A percentile compares a stretch with the other conserved stretches of the same genome.
Evolutionary conservation across 1,140 invertebrate species (phyloP).

Genomic region (Zelostemma sp.): DNA sequence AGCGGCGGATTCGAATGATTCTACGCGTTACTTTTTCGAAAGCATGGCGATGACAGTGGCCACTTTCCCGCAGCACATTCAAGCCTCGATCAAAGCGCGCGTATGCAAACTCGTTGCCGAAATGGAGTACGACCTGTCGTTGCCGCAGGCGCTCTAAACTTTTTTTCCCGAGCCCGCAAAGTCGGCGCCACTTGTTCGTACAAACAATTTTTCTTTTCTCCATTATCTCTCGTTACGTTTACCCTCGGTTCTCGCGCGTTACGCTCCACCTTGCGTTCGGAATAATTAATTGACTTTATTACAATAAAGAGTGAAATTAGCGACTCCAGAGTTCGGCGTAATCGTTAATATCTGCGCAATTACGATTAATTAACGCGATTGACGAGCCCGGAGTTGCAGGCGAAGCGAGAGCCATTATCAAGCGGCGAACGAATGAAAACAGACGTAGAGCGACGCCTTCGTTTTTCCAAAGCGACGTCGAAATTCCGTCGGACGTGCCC

Average conservation of each 20-base stretch:
- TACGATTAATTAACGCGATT: no score
- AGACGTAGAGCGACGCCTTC: slow-evolving; percentile 22
- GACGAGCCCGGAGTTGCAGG: no score
- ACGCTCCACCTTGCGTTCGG: no score
- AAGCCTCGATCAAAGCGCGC: slow-evolving; percentile 43
- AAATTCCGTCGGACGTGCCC: slow-evolving; percentile 38
- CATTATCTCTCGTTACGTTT: background rate
- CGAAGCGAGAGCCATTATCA: no score
- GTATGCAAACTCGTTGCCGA: slow-evolving; percentile 47
- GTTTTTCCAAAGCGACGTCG: slow-evolving; percentile 21
- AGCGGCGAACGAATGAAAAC: no score
- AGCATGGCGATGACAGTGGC: slow-evolving; percentile 51
- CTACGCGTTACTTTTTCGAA: slow-evolving; percentile 50
- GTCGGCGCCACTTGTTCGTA: background rate
- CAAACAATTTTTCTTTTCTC: background rate
- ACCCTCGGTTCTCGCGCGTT: no score
- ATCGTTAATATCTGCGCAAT: no score
- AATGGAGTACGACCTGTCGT: slow-evolving; percentile 37
- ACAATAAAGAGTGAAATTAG: no score
- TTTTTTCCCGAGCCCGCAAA: background rate
- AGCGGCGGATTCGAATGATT: slow-evolving; percentile 36
- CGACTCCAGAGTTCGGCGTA: no score
- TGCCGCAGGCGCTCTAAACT: slow-evolving; percentile 13
- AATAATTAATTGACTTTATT: no score
- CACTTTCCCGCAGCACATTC: slow-evolving; percentile 46